These are phyloP conservation scores for Henricia sp. DNA, from an alignment of 53 echinoderm and acorn worm genomes.

Conservation along the genomic window DNA sequence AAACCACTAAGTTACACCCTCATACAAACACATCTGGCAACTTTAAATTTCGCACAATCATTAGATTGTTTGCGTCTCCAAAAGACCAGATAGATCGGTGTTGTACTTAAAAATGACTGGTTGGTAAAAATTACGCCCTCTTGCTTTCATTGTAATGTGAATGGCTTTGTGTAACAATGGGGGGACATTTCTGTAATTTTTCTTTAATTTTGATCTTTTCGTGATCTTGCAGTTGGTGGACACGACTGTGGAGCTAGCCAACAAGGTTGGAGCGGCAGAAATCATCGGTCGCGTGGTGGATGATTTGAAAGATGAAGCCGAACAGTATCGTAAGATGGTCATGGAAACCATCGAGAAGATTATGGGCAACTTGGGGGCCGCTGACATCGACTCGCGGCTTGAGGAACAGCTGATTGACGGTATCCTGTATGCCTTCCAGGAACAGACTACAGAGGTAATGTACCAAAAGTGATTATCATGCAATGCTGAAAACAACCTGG, in stretches of 20 bases:
- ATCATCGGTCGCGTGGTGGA: conserved; percentile 94
- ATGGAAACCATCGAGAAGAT: conserved; percentile 99
- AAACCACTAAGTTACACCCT: too few relatives aligned
- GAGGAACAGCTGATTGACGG: conserved; percentile 99
- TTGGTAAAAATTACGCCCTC: too few relatives aligned
- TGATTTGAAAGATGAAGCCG: conserved; percentile 99
- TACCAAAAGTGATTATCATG: neutral
- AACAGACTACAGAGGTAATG: conserved; percentile 98
- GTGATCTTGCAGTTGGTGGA: conserved; percentile 78
- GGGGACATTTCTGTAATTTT: neutral
- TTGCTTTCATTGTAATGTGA: too few relatives aligned
- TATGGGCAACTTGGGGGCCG: conserved; percentile 97
- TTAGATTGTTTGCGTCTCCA: too few relatives aligned
- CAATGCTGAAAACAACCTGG: neutral
- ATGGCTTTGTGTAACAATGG: too few relatives aligned
- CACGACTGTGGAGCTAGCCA: conserved; percentile 98
- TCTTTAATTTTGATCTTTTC: neutral
- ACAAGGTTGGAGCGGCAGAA: conserved; percentile 98
- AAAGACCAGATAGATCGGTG: too few relatives aligned
- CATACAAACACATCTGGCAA: too few relatives aligned
- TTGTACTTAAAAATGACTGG: too few relatives aligned
- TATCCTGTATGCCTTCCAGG: conserved; percentile 99
- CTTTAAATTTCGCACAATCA: too few relatives aligned
- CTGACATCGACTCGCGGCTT: conserved; percentile 96
- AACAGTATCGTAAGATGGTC: conserved; percentile 99